Evolutionary conservation across 2,113 vertebrate species (phyloP), one percentile per base, ranked within the genome.

Genomic region (Nothobranchius kuhntae): DNA sequence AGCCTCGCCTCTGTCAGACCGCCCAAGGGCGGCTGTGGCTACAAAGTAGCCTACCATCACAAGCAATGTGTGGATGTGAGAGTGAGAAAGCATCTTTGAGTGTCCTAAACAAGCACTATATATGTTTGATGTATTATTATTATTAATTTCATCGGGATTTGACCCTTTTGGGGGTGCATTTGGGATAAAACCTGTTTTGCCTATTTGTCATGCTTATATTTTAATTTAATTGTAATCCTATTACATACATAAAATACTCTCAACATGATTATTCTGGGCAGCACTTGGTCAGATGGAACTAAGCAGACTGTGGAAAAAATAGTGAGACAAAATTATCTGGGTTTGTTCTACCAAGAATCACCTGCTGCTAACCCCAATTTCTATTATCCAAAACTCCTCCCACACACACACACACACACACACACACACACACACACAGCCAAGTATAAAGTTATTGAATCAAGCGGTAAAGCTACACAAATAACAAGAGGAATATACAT

Each of bases 351-450:
- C 46, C 61, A 55, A 61, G 13, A 68, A 81, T 67, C 88, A 88
- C 87, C 89, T 89, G 86, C 84, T 64, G 68, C 66, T 17, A 84
- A 78, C 75, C 63, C 59, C 61, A 64, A 74, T 24, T 58, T 9
- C 68, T 65, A 87, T 87, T 81, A 82, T 76, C 67, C 61, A 36
- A 42, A 65, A 77, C 65, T 8, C 40, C 61, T 64, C 46, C 57
- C 53, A 17, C 61, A 67, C 65, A 40, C 65, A 68, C 73, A 58
- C n/a, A n/a, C n/a, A n/a, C 21, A 17, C 58, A 68, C 81, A 64
- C 65, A 30, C 61, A 4, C 30, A 30, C 30, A 4, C 30, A 4
- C 30, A 30, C 30, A 30, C 1, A 30, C 30, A 30, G 3, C 0
- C 30, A 30, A 17, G 30, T 30, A 30, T 30, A 30, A 30, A 30